Evolutionary conservation across 2,797 vertebrate species (phyloP).

Genomic region (Melanotaenia boesemani): DNA sequence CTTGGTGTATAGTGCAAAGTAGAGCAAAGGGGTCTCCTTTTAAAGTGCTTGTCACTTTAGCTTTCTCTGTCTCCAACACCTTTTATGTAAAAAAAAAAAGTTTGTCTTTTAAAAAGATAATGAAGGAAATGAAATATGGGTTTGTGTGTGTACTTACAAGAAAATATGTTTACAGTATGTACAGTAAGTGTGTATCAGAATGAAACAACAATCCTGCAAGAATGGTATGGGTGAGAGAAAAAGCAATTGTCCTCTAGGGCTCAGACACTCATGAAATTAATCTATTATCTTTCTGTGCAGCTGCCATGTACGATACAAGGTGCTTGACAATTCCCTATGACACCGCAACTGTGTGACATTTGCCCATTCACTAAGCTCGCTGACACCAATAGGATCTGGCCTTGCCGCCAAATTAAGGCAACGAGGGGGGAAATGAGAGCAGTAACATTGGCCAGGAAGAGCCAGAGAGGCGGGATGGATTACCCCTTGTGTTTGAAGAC

Average conservation of each 20-base stretch:
- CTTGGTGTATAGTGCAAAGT: conserved; percentile 12
- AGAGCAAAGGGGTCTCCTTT: conserved; percentile 19
- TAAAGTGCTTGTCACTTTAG: conserved; percentile 19
- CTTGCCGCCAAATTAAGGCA: conserved; percentile 84
- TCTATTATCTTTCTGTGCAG: conserved; percentile 86
- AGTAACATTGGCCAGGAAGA: conserved; percentile 76
- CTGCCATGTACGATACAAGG: conserved; percentile 82
- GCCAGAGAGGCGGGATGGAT: conserved; percentile 82
- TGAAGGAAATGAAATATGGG: conserved; percentile 18
- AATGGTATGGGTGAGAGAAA: conserved; percentile 64
- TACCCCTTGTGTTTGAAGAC: conserved; percentile 87
- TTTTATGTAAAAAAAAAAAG: conserved; percentile 11
- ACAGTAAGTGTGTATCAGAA: conserved; percentile 55
- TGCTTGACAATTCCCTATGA: conserved; percentile 82
- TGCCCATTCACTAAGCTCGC: conserved; percentile 85
- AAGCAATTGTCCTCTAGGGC: conserved; percentile 83
- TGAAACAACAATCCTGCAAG: conserved; percentile 61
- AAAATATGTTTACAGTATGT: conserved; percentile 55
- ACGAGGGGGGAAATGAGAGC: conserved; percentile 80
- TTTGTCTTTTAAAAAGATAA: neutral
- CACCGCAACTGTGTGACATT: conserved; percentile 82
- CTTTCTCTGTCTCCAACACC: conserved; percentile 39
- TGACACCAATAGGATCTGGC: conserved; percentile 87
- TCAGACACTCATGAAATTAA: conserved; percentile 86
- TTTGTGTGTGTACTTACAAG: conserved; percentile 39